Conservation (phyloP, 2,888 invertebrate genomes). For the Pterostichus niger region DNA sequence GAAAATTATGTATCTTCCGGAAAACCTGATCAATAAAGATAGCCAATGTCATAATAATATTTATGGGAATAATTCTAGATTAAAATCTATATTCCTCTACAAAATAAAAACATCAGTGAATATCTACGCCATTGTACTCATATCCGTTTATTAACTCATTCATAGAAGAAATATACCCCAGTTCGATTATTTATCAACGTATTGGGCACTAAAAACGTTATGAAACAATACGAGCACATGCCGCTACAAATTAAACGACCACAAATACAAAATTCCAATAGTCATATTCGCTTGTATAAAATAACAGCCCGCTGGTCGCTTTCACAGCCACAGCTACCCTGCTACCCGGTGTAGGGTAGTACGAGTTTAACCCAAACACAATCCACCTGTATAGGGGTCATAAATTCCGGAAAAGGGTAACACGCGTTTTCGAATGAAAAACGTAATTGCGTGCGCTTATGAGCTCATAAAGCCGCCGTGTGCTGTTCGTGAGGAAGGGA, state of each 20-base stretch:
- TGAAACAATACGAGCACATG: constrained; percentile 34
- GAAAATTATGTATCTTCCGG: no score
- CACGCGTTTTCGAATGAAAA: constrained; percentile 48
- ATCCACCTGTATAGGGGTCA: constrained; percentile 17
- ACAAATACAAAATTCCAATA: constrained; percentile 43
- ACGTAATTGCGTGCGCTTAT: constrained; percentile 62
- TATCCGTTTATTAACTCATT: constrained; percentile 21
- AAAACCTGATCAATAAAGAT: no score
- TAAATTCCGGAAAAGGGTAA: constrained; percentile 49
- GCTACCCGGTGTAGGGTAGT: not conserved
- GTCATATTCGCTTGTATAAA: not conserved
- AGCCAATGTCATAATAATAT: no score
- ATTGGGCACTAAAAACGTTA: constrained; percentile 40
- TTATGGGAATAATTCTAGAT: no score
- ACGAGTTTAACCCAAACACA: not conserved
- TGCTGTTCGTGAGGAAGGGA: constrained; percentile 1
- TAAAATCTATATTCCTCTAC: no score
- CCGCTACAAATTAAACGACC: constrained; percentile 36
- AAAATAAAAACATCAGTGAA: no score
- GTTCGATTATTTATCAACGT: constrained; percentile 17
- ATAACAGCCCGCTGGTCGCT: not conserved
- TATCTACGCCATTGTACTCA: not conserved
- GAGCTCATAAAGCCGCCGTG: constrained; percentile 50
- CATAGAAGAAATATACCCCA: not conserved
- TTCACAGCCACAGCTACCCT: not conserved